These are phyloP conservation scores for Rhynchotus rufescens DNA, from an alignment of 2,797 vertebrate species.

Conservation along the genomic window DNA sequence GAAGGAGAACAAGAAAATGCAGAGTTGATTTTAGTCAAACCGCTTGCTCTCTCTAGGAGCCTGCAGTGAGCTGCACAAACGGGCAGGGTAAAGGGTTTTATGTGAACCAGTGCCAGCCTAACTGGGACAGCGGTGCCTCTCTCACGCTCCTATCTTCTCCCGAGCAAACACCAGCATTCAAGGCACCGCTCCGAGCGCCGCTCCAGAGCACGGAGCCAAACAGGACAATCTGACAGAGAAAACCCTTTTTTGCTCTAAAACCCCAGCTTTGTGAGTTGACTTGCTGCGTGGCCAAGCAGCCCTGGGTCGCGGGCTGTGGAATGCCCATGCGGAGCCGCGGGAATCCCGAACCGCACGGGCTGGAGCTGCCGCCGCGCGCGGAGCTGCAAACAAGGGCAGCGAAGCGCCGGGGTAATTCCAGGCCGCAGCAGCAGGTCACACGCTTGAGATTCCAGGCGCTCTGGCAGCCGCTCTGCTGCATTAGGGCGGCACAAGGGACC, in stretches of 20 bases:
- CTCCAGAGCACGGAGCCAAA: background rate
- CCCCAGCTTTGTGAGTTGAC: background rate
- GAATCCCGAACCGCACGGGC: background rate
- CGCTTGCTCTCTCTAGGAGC: background rate
- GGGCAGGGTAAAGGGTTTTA: background rate
- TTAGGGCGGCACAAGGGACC: background rate
- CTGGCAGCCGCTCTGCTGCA: background rate
- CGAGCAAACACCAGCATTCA: background rate
- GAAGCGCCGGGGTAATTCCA: background rate
- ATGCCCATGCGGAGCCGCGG: accelerated
- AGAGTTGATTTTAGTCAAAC: background rate
- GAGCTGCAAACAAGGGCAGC: background rate
- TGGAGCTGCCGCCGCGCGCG: background rate
- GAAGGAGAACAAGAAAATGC: background rate
- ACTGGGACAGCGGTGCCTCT: background rate
- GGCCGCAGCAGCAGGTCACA: background rate
- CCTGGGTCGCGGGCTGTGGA: background rate
- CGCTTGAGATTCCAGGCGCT: background rate
- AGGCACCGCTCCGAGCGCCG: background rate
- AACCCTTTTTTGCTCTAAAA: background rate
- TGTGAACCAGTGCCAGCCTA: accelerated
- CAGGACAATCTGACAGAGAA: background rate
- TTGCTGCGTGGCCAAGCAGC: background rate
- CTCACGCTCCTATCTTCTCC: background rate
- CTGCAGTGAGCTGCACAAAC: background rate